Evolutionary conservation across 2,113 vertebrate genomes (phyloP), one percentile per base, ranked within the genome.

Genomic region (Speoplatyrhinus poulsoni): DNA sequence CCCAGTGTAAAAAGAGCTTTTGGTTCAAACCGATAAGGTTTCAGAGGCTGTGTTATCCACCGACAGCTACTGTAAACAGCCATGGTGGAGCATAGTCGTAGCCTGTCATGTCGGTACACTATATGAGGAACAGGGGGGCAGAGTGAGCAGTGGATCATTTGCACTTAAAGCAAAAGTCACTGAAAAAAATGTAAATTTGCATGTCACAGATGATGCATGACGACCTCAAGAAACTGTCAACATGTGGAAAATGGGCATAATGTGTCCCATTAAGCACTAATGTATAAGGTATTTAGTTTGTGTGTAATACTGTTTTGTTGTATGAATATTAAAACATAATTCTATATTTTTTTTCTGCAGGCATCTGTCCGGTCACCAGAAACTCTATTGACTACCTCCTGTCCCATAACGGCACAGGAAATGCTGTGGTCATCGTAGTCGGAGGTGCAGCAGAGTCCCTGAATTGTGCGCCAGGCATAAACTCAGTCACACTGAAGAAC

Each of bases 331-430:
- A n/a, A 16, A 15, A 15, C 10, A 32, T 32, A 3, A 32, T 12
- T 12, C 3, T 26, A 26, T 26, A 2, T 62, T 59, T 12, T 15
- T 12, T 10, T 15, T 15, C 5, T 0, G 12, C 82, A 99, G 98
- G 98, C 65, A 96, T 99, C 76, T 98, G 96, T 72, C 98, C 98
- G 0, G 98, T 99, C 72, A 97, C 95, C 78, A 94, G 85, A 12
- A 94, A 98, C 84, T 96, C 95, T 70, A 98, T 99, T 0, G 95
- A 99, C 82, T 98, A 96, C 86, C 92, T 98, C 79, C 92, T 99
- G 57, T 94, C 97, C 0, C 89, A 92, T 66, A 98, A 94, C 0
- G 98, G 96, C 65, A 96, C 77, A 0, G 97, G 98, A 57, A 99
- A 99, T 0, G 97, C 96, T 0, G 94, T 99, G 72, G 77, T 99